Conservation (phyloP, 2,797 vertebrate genomes). For the Ctenochaetus hawaiiensis region DNA sequence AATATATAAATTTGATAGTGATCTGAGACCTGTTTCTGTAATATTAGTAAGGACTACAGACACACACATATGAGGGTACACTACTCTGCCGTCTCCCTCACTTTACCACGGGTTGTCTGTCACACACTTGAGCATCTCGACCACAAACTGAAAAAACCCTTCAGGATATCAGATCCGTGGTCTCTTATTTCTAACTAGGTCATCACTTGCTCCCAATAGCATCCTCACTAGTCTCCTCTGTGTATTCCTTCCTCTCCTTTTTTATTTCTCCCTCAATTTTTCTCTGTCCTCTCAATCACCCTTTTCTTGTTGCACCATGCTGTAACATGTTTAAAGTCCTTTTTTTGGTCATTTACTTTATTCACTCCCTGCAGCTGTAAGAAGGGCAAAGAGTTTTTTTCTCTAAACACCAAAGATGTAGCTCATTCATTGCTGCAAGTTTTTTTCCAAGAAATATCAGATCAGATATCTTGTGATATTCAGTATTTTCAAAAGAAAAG, state of each 20-base stretch:
- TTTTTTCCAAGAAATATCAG: neutral
- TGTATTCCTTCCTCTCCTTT: conserved; percentile 56
- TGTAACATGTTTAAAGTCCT: conserved; percentile 13
- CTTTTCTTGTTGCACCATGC: conserved; percentile 26
- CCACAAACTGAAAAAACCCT: conserved; percentile 67
- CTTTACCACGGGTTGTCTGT: conserved; percentile 53
- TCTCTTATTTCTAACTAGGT: conserved; percentile 82
- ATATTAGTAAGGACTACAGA: conserved; percentile 9
- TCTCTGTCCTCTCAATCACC: conserved; percentile 38
- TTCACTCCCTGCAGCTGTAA: neutral
- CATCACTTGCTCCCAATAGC: conserved; percentile 73
- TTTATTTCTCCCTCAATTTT: conserved; percentile 44
- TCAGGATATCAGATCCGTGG: conserved; percentile 76
- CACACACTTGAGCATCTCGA: conserved; percentile 60
- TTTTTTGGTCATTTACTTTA: conserved; percentile 1
- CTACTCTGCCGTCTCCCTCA: conserved; percentile 7
- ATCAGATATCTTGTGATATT: neutral
- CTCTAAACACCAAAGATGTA: neutral
- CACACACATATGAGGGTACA: neutral
- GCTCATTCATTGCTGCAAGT: neutral
- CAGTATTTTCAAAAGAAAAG: neutral
- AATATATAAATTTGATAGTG: conserved; percentile 21
- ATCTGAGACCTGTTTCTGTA: neutral
- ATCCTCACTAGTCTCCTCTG: conserved; percentile 60
- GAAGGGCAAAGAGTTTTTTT: neutral